Evolutionary conservation across 2,888 invertebrate species (phyloP).

Genomic region (Caenorhabditis panamensis): DNA sequence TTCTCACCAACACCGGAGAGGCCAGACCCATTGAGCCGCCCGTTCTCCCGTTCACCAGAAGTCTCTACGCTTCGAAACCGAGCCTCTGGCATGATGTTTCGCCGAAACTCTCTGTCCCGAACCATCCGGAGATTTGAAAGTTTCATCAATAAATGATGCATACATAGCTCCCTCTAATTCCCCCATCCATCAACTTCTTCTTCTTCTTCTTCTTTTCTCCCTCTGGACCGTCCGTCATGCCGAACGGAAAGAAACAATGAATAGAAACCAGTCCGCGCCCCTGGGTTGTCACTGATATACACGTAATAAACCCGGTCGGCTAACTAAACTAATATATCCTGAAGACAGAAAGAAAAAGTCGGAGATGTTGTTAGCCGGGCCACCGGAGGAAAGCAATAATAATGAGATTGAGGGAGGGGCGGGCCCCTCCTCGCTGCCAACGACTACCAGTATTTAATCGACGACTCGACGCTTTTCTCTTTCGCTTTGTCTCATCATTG

Average conservation of each 20-base stretch:
- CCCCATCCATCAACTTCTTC: no score
- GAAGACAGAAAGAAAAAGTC: background rate
- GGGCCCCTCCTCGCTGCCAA: constrained; percentile 29
- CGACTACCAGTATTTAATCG: constrained; percentile 62
- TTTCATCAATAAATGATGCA: no score
- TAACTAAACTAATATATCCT: constrained; percentile 6
- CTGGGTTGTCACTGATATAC: constrained; percentile 40
- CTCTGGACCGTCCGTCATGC: no score
- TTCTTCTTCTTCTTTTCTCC: no score
- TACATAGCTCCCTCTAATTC: no score
- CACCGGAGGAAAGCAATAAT: constrained; percentile 24
- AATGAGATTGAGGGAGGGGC: constrained; percentile 30
- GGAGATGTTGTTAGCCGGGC: background rate
- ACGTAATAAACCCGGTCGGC: constrained; percentile 30
- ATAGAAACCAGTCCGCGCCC: background rate
- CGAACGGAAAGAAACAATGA: background rate
- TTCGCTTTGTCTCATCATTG: constrained; percentile 17
- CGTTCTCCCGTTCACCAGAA: constrained; percentile 45
- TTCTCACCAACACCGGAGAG: constrained; percentile 29
- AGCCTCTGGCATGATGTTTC: constrained; percentile 37
- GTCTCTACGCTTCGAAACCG: constrained; percentile 40
- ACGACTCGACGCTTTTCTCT: constrained; percentile 41
- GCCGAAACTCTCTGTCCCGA: constrained; percentile 34
- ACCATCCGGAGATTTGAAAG: constrained; percentile 48
- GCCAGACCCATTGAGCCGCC: constrained; percentile 8